Conservation (phyloP, 2,113 vertebrate genomes). For the Mohoua ochrocephala region DNA sequence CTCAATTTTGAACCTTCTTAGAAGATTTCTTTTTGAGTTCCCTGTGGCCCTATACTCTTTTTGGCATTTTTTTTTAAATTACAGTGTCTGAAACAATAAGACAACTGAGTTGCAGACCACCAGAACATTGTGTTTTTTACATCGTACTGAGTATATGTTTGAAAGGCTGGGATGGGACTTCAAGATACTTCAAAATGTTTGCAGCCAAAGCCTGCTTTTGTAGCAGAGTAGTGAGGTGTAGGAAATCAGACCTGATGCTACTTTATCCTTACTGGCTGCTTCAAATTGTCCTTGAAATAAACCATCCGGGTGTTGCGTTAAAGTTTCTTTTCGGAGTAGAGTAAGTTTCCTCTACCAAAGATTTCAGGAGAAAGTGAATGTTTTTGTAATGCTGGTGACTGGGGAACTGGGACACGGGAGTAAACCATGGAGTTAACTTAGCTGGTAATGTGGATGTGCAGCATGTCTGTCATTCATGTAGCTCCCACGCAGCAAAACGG, state of each 20-base stretch:
- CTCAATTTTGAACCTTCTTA: background rate
- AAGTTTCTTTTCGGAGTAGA: background rate
- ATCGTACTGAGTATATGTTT: background rate
- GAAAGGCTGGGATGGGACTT: background rate
- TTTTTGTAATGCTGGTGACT: background rate
- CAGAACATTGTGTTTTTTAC: background rate
- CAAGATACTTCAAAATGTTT: background rate
- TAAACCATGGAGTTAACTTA: background rate
- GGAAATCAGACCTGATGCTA: background rate
- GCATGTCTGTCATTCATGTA: background rate
- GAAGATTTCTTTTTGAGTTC: background rate
- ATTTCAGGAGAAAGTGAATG: background rate
- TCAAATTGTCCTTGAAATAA: background rate
- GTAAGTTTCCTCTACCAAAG: background rate
- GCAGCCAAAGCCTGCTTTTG: background rate
- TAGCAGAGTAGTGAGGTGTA: background rate
- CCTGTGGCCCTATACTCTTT: background rate
- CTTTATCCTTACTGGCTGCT: background rate
- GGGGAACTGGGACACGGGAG: background rate
- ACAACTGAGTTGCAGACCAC: background rate
- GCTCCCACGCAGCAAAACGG: background rate
- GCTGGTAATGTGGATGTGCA: background rate
- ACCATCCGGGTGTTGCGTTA: accelerated
- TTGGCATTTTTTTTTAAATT: background rate
- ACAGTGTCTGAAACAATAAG: background rate